Evolutionary conservation across 2,113 vertebrate genomes (phyloP).

Genomic region (Apistogramma diplotaenia): DNA sequence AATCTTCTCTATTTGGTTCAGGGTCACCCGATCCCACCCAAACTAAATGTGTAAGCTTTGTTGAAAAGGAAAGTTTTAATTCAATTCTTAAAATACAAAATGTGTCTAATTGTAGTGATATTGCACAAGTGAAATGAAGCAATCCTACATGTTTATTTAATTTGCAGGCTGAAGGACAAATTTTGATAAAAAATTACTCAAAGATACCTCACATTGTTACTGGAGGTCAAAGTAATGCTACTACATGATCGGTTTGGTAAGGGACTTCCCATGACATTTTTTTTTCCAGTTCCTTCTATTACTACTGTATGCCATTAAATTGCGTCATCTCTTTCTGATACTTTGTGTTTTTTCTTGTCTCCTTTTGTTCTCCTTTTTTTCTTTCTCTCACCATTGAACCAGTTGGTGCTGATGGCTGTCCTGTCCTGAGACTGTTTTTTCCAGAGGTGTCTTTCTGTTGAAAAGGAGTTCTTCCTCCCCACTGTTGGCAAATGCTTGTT

Average conservation of each 20-base stretch:
- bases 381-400: neutral
- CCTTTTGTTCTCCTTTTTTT: neutral
- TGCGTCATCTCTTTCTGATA: neutral
- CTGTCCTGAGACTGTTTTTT: neutral
- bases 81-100: too few relatives aligned
- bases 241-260: neutral
- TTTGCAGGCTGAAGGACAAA: too few relatives aligned
- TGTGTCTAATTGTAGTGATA: too few relatives aligned
- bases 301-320: neutral
- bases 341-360: neutral
- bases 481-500: neutral
- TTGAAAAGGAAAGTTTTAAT: too few relatives aligned
- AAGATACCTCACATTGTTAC: too few relatives aligned
- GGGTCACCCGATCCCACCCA: too few relatives aligned
- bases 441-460: neutral
- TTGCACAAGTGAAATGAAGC: too few relatives aligned
- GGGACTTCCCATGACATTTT: neutral
- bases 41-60: too few relatives aligned
- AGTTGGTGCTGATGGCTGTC: neutral
- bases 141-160: too few relatives aligned
- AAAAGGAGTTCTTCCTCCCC: neutral
- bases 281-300: neutral
- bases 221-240: neutral
- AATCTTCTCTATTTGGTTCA: neutral
- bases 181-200: too few relatives aligned